Evolutionary conservation across 2,113 vertebrate species (phyloP).

Genomic region (Calidris pygmaea): DNA sequence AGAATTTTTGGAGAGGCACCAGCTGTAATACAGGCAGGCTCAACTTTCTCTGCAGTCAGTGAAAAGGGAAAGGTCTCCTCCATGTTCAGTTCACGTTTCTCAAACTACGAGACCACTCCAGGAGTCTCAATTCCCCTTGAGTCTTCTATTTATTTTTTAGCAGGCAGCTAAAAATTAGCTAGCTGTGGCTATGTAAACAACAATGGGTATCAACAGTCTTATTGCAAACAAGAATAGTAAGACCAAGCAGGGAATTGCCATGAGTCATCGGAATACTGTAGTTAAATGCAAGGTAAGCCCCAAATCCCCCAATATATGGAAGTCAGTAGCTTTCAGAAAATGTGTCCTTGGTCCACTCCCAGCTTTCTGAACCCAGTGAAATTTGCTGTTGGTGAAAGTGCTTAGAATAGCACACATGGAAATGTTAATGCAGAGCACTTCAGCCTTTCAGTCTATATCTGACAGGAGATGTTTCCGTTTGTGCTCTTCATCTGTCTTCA

Average conservation of each 20-base stretch:
- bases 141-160: neutral
- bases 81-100: neutral
- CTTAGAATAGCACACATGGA: neutral
- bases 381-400: neutral
- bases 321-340: neutral
- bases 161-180: neutral
- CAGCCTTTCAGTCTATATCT: neutral
- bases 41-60: neutral
- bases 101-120: neutral
- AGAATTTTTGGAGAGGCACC: neutral
- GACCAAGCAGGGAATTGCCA: neutral
- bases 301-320: neutral
- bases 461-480: neutral
- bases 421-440: neutral
- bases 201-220: neutral
- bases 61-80: neutral
- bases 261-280: neutral
- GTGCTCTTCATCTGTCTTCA: neutral
- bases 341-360: neutral
- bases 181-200: neutral
- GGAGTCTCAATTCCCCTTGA: neutral
- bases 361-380: neutral
- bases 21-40: neutral
- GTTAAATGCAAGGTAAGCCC: neutral
- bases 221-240: neutral